These are phyloP conservation scores for Argya squamiceps DNA, from an alignment of 2,797 vertebrate species.

Conservation along the genomic window DNA sequence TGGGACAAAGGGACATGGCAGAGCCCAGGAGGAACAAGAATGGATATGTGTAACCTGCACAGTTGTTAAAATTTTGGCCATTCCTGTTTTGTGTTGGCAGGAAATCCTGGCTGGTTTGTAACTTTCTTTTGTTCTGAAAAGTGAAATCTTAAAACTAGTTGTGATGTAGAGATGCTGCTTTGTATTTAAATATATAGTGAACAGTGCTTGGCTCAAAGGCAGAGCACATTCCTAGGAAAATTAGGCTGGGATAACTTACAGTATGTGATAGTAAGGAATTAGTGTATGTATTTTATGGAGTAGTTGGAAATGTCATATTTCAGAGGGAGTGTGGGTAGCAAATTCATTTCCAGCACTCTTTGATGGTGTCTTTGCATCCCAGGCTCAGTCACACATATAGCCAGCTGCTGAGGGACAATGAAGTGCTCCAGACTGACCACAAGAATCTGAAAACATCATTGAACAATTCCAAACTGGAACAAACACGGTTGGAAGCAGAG, in stretches of 20 bases:
- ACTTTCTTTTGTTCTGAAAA: not conserved
- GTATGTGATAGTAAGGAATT: not conserved
- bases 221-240: not conserved
- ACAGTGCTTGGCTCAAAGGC: not conserved
- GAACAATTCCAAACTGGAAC: constrained; percentile 91
- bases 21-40: not conserved
- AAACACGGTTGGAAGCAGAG: constrained; percentile 94
- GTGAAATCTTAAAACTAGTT: not conserved
- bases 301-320: not conserved
- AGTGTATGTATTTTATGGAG: rapidly evolving
- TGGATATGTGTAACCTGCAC: rapidly evolving
- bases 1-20: not conserved
- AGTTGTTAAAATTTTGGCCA: not conserved
- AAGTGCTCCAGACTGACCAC: constrained; percentile 91
- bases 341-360: not conserved
- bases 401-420: constrained; percentile 91
- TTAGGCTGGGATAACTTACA: not conserved
- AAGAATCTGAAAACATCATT: constrained; percentile 91
- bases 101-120: not conserved
- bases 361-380: constrained; percentile 35
- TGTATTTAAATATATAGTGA: not conserved
- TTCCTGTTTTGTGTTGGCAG: not conserved
- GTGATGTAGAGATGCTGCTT: not conserved
- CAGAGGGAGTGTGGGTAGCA: not conserved
- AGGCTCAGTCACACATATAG: constrained; percentile 87